Conservation (phyloP, 2,113 vertebrate species). For the Apistogramma diplotaenia region DNA sequence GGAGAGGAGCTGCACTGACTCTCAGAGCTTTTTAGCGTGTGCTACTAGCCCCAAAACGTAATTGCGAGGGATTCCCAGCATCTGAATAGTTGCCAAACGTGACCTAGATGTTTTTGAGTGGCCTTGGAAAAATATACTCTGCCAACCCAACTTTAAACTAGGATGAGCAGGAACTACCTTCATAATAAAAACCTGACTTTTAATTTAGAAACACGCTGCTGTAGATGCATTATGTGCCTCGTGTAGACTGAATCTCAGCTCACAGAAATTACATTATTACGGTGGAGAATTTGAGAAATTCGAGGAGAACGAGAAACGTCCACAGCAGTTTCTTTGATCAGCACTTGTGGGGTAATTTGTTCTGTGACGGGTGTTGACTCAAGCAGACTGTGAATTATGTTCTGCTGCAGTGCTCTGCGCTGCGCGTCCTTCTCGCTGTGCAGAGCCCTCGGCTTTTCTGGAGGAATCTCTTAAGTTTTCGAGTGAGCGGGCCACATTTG, state of each 20-base stretch:
- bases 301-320: neutral
- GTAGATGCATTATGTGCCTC: neutral
- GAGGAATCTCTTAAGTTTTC: neutral
- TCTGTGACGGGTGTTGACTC: neutral
- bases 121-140: neutral
- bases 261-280: neutral
- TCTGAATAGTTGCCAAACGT: neutral
- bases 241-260: neutral
- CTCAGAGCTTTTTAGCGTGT: slow-evolving; percentile 14
- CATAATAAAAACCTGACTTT: neutral
- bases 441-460: neutral
- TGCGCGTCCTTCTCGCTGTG: neutral
- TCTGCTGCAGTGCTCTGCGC: neutral
- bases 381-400: slow-evolving; percentile 1
- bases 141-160: neutral
- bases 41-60: slow-evolving; percentile 43
- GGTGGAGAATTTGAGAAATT: neutral
- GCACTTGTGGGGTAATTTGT: slow-evolving; percentile 2
- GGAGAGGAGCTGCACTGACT: slow-evolving; percentile 21
- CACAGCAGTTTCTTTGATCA: slow-evolving; percentile 30
- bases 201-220: neutral
- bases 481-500: neutral
- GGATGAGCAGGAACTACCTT: neutral
- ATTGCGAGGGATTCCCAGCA: slow-evolving; percentile 39
- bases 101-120: neutral